Evolutionary conservation across 64 coral and sea anemone species (phyloP), one percentile per base, ranked within the genome.

Genomic region (Pocillopora damicornis): DNA sequence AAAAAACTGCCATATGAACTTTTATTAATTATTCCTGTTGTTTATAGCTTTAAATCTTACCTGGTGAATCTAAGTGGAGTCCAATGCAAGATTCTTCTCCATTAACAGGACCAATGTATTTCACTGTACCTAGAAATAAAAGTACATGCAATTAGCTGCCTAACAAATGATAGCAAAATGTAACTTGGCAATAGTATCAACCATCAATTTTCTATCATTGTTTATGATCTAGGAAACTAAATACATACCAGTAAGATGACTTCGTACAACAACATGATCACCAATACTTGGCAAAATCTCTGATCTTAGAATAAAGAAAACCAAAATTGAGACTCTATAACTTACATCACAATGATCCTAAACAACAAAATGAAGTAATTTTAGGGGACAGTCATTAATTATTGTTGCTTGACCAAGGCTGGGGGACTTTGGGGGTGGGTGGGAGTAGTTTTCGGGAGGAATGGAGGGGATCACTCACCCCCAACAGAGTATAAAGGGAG

Each of bases 41-140:
- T 25, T 11, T 71, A 23, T 23, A 18, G 20, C 22, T 11, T 25
- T 1, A 71, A 23, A 57, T 58, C 13, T 85, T 58, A 85, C 81
- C 81, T 85, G 81, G 81, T 58, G 81, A 72, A 26, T 85, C 81
- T 56, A 85, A 68, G 64, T 85, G 81, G 72, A 85, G 64, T 11
- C 81, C 81, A 2, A 85, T 45, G 58, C 71, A 85, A 38, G 65
- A 37, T 63, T 73, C 72, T 85, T 85, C 36, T 2, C 81, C 65
- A 58, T 10, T 42, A 20, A 85, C 35, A 57, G 81, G 36, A 9
- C 81, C 81, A 59, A 85, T 72, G 12, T 85, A 85, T n/a, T 73
- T 85, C 1, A 85, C 64, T 68, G 57, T 65, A 85, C 81, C 81
- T 85, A 22, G 64, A 71, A 18, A 58, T 11, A 72, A 38, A 18